Conservation (phyloP, 2,888 invertebrate species). For the Torymus tubicola region DNA sequence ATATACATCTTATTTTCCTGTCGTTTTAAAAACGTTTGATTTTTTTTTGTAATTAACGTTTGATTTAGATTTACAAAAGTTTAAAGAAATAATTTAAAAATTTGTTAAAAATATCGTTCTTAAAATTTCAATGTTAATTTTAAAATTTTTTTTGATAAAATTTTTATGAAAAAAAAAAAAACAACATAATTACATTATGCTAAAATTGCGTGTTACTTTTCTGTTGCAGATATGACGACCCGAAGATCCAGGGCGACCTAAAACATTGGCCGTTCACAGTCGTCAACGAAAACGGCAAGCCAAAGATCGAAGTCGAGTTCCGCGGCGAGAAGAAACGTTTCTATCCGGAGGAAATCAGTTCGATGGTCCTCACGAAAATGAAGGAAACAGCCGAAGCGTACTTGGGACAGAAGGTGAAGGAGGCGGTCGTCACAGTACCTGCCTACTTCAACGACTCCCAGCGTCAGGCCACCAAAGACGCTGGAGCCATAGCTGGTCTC, state of each 20-base stretch:
- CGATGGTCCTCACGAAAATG: constrained; percentile 82
- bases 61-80: no score
- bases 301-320: constrained; percentile 83
- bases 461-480: constrained; percentile 84
- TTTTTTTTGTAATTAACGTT: no score
- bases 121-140: no score
- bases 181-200: not conserved
- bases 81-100: no score
- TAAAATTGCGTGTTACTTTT: no score
- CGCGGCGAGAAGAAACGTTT: constrained; percentile 82
- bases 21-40: no score
- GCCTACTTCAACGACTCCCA: constrained; percentile 86
- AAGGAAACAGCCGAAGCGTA: constrained; percentile 86
- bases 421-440: constrained; percentile 88
- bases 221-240: constrained; percentile 79
- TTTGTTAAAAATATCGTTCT: no score
- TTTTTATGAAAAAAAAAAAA: not conserved
- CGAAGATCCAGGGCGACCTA: constrained; percentile 86
- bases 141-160: no score
- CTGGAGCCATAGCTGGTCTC: constrained; percentile 82
- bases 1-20: no score
- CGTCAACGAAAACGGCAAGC: constrained; percentile 81
- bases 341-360: constrained; percentile 84
- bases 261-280: constrained; percentile 90
- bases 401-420: constrained; percentile 81